Percentiles rank a stretch among this genome's conserved stretches.
Conservation (phyloP, 2,797 vertebrate species). For the Bryconaethiops microstoma region DNA sequence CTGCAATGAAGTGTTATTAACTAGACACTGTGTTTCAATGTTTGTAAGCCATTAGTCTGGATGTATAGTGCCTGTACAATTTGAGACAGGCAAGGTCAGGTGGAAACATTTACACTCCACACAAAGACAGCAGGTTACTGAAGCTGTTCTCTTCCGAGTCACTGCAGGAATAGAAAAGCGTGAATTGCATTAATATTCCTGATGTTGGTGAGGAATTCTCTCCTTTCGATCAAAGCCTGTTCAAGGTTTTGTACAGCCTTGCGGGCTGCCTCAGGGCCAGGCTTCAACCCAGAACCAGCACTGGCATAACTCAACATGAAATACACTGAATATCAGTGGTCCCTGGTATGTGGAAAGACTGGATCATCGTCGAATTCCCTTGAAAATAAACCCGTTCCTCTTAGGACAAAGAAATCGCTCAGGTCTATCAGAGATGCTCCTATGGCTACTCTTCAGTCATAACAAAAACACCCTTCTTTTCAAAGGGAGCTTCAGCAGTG, state of each 20-base stretch:
- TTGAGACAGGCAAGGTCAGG: constrained; percentile 41
- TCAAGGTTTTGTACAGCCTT: constrained; percentile 56
- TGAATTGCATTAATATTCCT: constrained; percentile 56
- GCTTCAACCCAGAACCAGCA: constrained; percentile 29
- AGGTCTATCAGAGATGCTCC: constrained; percentile 51
- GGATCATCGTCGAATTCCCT: constrained; percentile 38
- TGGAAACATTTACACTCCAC: constrained; percentile 49
- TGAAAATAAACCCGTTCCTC: constrained; percentile 35
- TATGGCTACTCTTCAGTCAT: constrained; percentile 33
- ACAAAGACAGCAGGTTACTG: constrained; percentile 28
- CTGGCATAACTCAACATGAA: constrained; percentile 49
- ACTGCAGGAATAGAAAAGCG: constrained; percentile 42
- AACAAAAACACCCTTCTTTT: constrained; percentile 38
- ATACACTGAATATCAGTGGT: constrained; percentile 54
- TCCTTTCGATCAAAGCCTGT: constrained; percentile 49
- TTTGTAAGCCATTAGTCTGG: constrained; percentile 53
- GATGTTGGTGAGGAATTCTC: constrained; percentile 34
- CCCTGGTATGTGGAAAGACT: constrained; percentile 40
- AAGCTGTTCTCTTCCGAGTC: constrained; percentile 46
- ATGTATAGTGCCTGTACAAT: constrained; percentile 48
- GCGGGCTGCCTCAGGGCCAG: constrained; percentile 43
- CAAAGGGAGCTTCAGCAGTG: constrained; percentile 28
- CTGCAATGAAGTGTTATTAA: neutral
- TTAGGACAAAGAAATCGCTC: constrained; percentile 38
- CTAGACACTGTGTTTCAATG: neutral